These are phyloP conservation scores for Heliangelus exortis DNA, from an alignment of 2,797 vertebrate genomes.

Conservation along the genomic window DNA sequence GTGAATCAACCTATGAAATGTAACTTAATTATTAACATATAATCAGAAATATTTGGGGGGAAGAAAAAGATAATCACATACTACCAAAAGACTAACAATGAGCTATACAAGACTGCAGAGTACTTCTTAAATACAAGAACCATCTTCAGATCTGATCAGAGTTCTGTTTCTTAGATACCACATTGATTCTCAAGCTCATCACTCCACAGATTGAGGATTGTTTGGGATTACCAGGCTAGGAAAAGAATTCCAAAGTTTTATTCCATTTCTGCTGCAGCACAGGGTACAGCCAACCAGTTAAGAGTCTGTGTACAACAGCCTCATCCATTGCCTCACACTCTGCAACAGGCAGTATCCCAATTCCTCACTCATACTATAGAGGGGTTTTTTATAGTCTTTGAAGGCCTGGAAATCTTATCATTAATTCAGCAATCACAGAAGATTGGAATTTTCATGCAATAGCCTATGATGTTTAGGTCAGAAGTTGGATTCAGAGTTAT, in stretches of 20 bases:
- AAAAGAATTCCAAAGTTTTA: not conserved
- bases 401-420: not conserved
- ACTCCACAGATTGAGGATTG: not conserved
- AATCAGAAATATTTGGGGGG: not conserved
- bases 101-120: not conserved
- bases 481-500: not conserved
- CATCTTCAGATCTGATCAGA: not conserved
- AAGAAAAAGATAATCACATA: not conserved
- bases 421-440: not conserved
- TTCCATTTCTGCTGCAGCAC: not conserved
- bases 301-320: not conserved
- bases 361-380: not conserved
- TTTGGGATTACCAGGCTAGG: not conserved
- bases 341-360: not conserved
- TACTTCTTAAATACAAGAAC: not conserved
- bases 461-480: not conserved
- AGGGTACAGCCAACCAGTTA: not conserved
- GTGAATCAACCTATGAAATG: slow-evolving; percentile 61
- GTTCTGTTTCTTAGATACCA: not conserved
- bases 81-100: not conserved
- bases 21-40: not conserved
- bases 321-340: not conserved
- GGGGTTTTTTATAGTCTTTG: not conserved
- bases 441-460: not conserved
- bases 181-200: not conserved